These are phyloP conservation scores for Cremastobaeus sp. DNA, from an alignment of 2,888 invertebrate species.

Conservation along the genomic window DNA sequence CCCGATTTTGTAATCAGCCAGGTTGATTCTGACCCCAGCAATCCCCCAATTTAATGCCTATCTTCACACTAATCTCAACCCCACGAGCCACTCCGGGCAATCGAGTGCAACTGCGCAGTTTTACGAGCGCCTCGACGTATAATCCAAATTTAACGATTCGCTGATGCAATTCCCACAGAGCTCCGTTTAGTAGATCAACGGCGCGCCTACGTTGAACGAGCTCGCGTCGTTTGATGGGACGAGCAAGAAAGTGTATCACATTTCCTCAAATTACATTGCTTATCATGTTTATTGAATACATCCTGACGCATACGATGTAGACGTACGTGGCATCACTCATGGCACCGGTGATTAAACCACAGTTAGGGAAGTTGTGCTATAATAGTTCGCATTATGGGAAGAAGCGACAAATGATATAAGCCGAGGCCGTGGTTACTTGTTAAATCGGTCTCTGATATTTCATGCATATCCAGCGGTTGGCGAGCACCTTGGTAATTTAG, in stretches of 20 bases:
- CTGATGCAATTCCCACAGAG: constrained; percentile 37
- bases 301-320: constrained; percentile 7
- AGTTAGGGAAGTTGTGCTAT: constrained; percentile 30
- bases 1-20: neutral
- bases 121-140: constrained; percentile 16
- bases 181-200: constrained; percentile 34
- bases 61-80: constrained; percentile 9
- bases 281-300: constrained; percentile 45
- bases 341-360: constrained; percentile 37
- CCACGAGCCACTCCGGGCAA: neutral
- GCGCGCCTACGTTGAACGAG: constrained; percentile 13
- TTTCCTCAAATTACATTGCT: constrained; percentile 26
- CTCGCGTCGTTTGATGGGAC: constrained; percentile 28
- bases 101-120: constrained; percentile 18
- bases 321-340: constrained; percentile 37
- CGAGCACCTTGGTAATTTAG: constrained; percentile 61
- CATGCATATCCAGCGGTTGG: constrained; percentile 55
- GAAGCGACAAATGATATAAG: constrained; percentile 57
- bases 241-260: constrained; percentile 45
- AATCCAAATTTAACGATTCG: constrained; percentile 48
- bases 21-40: neutral
- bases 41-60: constrained; percentile 21
- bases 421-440: constrained; percentile 44
- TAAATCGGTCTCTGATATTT: constrained; percentile 59
- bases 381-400: constrained; percentile 49